Conservation (phyloP, 2,888 invertebrate genomes). For the Acleris laterana region DNA sequence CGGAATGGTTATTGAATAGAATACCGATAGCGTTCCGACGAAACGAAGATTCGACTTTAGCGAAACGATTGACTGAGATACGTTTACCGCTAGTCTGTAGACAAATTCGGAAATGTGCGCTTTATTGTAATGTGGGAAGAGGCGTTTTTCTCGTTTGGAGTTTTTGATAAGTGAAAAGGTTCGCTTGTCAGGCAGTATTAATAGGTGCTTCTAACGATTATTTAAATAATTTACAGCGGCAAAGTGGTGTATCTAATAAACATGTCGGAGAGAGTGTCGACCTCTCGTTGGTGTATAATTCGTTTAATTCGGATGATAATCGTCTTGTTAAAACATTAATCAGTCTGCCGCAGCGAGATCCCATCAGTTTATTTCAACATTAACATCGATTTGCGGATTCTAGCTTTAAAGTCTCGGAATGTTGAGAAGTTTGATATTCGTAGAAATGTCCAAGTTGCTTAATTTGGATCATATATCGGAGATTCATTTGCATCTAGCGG, state of each 20-base stretch:
- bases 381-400: slow-evolving; percentile 19
- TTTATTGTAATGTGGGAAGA: slow-evolving; percentile 5
- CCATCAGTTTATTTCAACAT: slow-evolving; percentile 21
- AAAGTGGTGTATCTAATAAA: slow-evolving; percentile 61
- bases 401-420: background rate
- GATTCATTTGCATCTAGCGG: background rate
- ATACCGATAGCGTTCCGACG: slow-evolving; percentile 65
- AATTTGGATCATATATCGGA: background rate
- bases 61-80: slow-evolving; percentile 37
- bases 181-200: slow-evolving; percentile 48
- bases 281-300: slow-evolving; percentile 37
- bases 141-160: background rate
- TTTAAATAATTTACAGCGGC: slow-evolving; percentile 66
- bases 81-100: slow-evolving; percentile 1
- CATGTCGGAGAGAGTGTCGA: slow-evolving; percentile 51
- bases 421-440: background rate
- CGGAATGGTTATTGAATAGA: slow-evolving; percentile 74
- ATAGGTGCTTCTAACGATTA: slow-evolving; percentile 55
- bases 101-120: background rate
- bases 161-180: slow-evolving; percentile 25
- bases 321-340: slow-evolving; percentile 39
- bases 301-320: slow-evolving; percentile 40
- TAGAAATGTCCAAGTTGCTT: background rate
- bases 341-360: slow-evolving; percentile 24
- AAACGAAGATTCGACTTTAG: slow-evolving; percentile 55